A percentile compares a stretch with the other conserved stretches of the same genome.
phyloP scores from a whole-genome alignment of 2,797 vertebrate species.

The Ptychadena robeensis region DNA sequence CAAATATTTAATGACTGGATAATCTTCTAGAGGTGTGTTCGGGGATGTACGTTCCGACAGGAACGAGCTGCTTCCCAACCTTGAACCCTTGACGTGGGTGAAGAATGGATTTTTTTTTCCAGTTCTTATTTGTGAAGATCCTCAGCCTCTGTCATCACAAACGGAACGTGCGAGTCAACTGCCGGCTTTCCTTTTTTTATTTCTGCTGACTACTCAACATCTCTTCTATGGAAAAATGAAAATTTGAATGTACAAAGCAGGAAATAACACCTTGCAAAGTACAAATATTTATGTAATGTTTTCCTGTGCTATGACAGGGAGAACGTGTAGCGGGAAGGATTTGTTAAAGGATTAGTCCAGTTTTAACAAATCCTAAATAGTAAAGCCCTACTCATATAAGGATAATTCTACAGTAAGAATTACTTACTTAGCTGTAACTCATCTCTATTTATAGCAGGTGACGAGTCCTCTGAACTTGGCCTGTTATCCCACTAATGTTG shows the following conservation, averaged over 20 bases:
- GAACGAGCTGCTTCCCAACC: conserved; percentile 71
- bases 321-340: conserved; percentile 1
- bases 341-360: conserved; percentile 14
- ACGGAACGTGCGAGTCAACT: not conserved
- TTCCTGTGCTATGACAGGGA: not conserved
- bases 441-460: conserved; percentile 9
- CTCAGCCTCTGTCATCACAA: not conserved
- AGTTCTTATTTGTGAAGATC: not conserved
- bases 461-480: not conserved
- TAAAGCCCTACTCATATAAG: conserved; percentile 6
- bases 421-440: conserved; percentile 2
- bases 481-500: conserved; percentile 14
- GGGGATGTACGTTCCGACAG: conserved; percentile 70
- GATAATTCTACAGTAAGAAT: conserved; percentile 10
- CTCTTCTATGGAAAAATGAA: not conserved
- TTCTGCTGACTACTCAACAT: not conserved
- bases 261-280: not conserved
- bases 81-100: conserved; percentile 66
- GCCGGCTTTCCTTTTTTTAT: not conserved
- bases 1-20: conserved; percentile 85
- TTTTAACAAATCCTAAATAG: conserved; percentile 12
- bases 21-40: conserved; percentile 80
- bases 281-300: not conserved
- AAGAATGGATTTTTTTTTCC: conserved; percentile 8
- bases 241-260: not conserved